Base-by-base conservation (phyloP, 2,888 invertebrate genomes). In the Norana najaformis region DNA sequence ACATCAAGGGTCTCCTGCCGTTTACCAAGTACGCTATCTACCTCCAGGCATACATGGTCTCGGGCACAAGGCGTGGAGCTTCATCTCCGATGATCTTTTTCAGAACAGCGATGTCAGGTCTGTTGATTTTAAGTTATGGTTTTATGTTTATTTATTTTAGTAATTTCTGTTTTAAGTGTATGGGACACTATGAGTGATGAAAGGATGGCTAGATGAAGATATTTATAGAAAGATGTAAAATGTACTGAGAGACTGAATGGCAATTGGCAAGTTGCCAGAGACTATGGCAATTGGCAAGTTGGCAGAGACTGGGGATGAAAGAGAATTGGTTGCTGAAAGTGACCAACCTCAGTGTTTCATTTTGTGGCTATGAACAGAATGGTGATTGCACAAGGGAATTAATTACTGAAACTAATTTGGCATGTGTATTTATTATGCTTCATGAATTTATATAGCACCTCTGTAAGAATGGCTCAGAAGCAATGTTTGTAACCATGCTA, bases 21-120 rank as follows among this genome's bases (percentile, higher is more conserved):
- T 98, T 96, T 95, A 98, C 98, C 0, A 97, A 97, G 92, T 99
- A 99, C 95, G 99, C 98, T 0, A 97, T 97, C 92, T 99, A 98
- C 95, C 97, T 99, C 23, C 97, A 97, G 95, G 98, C 99, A 0
- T 97, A 97, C 95, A 98, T 98, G 3, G 97, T 98, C 91, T 96
- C 97, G 35, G 96, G 97, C 89, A 94, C 94, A 34, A 93, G 92
- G 90, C 92, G 93, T 88, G 98, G 98, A 83, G 98, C 97, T 11
- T 97, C 97, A 95, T 98, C 98, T 94, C 95, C 96, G 14, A 97
- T 99, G 88, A 95, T 96, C 90, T 98, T 98, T 95, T 97, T 98
- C 94, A 96, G 95, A 89, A 98, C 98, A 0, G 93, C 92, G 35
- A 93, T 94, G 37, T 92, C 93, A 88, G 93, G 94, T 94, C 93